Percentiles rank a stretch among this genome's conserved stretches.
Evolutionary conservation across 2,113 vertebrate genomes (phyloP).

Genomic region (Atrichornis clamosus): DNA sequence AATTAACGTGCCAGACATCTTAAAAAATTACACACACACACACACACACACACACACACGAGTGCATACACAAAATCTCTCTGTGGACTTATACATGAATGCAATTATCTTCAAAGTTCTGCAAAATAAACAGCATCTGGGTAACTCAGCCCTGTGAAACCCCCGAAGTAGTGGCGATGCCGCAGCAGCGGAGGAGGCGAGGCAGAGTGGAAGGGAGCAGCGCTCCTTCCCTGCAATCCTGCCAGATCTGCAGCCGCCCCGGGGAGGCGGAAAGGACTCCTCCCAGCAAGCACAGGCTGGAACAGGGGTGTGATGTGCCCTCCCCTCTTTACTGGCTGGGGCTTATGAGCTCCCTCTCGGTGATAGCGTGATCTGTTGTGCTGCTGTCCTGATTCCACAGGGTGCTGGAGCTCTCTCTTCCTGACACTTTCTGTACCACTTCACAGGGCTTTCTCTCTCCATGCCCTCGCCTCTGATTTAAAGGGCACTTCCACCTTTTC

Average conservation of each 20-base stretch:
- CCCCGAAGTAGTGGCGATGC: neutral
- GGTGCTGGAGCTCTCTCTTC: neutral
- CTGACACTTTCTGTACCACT: neutral
- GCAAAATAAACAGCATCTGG: conserved; percentile 17
- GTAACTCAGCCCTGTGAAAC: neutral
- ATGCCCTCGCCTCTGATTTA: neutral
- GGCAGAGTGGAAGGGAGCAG: neutral
- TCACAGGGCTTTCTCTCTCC: neutral
- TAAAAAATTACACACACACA: conserved; percentile 29
- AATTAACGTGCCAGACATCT: conserved; percentile 72
- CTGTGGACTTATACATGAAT: neutral
- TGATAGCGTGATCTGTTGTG: neutral
- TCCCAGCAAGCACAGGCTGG: neutral
- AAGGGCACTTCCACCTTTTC: neutral
- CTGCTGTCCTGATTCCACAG: neutral
- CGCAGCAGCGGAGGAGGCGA: fast-evolving
- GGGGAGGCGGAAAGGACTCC: neutral
- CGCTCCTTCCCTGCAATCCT: neutral
- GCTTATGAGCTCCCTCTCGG: neutral
- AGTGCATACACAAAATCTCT: neutral
- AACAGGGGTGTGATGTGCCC: neutral
- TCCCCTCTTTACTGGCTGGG: neutral
- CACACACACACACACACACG: neutral
- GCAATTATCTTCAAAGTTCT: neutral
- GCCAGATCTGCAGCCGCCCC: neutral